phyloP scores from a whole-genome alignment of 2,797 vertebrate species.

The Podargus strigoides region DNA sequence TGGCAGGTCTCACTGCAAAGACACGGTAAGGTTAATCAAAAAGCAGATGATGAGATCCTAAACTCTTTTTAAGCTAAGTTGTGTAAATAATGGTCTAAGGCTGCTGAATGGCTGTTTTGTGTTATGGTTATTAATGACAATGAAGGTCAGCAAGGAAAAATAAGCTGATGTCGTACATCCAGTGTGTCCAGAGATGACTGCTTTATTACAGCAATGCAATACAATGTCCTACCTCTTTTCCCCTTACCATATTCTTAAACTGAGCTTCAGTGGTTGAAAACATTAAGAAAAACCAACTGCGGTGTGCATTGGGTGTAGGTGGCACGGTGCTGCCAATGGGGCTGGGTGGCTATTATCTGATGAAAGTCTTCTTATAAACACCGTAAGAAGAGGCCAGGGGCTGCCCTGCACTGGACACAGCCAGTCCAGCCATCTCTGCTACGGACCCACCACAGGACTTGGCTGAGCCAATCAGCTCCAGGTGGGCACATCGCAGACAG shows the following conservation, averaged over 20 bases:
- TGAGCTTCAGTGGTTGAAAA: neutral
- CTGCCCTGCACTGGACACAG: fast-evolving
- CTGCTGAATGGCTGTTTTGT: neutral
- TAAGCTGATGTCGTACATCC: neutral
- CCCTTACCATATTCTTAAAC: neutral
- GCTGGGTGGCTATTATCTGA: neutral
- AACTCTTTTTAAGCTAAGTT: neutral
- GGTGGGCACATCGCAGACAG: fast-evolving
- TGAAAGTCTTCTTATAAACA: neutral
- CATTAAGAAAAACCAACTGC: neutral
- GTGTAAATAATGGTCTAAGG: neutral
- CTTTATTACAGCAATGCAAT: neutral
- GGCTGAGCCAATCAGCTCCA: neutral
- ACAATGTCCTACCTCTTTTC: neutral
- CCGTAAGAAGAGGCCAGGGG: neutral
- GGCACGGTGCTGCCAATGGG: neutral
- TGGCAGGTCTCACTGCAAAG: neutral
- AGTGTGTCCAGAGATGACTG: neutral
- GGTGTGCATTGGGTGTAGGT: neutral
- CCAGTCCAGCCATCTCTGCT: neutral
- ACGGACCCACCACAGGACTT: fast-evolving
- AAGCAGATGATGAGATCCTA: neutral
- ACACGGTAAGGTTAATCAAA: slow-evolving; percentile 22
- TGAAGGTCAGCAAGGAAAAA: neutral
- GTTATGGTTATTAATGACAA: neutral